These are phyloP conservation scores for Lasius platythorax DNA, from an alignment of 2,888 invertebrate species.

Conservation along the genomic window DNA sequence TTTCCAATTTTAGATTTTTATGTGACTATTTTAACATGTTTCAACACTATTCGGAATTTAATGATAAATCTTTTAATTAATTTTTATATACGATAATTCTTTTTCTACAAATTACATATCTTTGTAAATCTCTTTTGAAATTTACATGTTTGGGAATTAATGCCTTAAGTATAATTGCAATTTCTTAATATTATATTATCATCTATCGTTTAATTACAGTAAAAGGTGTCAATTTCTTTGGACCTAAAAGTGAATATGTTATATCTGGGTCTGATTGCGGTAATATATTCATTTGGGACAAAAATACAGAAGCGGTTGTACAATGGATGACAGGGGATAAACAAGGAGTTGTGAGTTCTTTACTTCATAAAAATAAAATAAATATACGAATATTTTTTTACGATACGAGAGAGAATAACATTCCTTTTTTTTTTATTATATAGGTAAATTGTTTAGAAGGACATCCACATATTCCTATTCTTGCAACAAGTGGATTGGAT, in stretches of 20 bases:
- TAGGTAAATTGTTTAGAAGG: slow-evolving; percentile 97
- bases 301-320: slow-evolving; percentile 94
- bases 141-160: background rate
- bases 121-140: background rate
- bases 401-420: background rate
- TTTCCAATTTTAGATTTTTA: background rate
- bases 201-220: slow-evolving; percentile 86
- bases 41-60: background rate
- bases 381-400: slow-evolving; percentile 15
- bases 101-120: background rate
- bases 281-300: slow-evolving; percentile 96
- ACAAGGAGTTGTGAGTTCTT: slow-evolving; percentile 91
- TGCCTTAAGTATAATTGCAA: background rate
- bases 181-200: slow-evolving; percentile 1
- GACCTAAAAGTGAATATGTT: slow-evolving; percentile 95
- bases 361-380: background rate
- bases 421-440: slow-evolving; percentile 11
- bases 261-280: slow-evolving; percentile 98
- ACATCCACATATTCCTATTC: slow-evolving; percentile 94
- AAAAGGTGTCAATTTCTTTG: slow-evolving; percentile 98
- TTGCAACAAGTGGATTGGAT: slow-evolving; percentile 97
- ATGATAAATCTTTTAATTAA: slow-evolving; percentile 5
- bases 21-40: background rate
- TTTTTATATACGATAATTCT: background rate
- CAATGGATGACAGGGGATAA: slow-evolving; percentile 94